Evolutionary conservation across 2,113 vertebrate species (phyloP).

Genomic region (Pomatorhinus ruficollis): DNA sequence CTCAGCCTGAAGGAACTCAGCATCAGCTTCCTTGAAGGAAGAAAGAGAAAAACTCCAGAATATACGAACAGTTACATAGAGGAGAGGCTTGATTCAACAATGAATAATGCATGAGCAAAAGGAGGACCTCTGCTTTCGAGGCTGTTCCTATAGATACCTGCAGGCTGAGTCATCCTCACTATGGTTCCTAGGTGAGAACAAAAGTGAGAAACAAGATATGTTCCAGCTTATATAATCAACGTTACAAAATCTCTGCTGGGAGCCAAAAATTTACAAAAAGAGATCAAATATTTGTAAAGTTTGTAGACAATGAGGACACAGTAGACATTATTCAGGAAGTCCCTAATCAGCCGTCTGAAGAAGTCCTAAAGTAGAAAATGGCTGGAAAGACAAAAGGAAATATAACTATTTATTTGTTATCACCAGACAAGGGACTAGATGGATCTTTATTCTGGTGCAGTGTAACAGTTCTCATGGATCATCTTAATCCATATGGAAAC

Average conservation of each 20-base stretch:
- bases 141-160: neutral
- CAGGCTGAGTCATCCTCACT: neutral
- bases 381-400: neutral
- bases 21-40: neutral
- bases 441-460: neutral
- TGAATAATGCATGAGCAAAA: neutral
- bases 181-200: neutral
- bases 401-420: neutral
- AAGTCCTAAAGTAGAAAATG: neutral
- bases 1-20: neutral
- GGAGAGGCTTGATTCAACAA: neutral
- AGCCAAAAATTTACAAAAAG: neutral
- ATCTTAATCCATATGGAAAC: neutral
- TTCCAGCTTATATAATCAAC: neutral
- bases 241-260: neutral
- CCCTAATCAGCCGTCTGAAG: neutral
- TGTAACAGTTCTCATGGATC: neutral
- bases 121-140: neutral
- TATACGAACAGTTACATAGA: neutral
- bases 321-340: neutral
- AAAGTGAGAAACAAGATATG: neutral
- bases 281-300: neutral
- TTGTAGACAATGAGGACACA: neutral
- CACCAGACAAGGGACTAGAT: neutral
- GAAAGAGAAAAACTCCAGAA: neutral